A percentile compares a stretch with the other conserved stretches of the same genome.
These are phyloP conservation scores for Ctenopoma kingsleyae DNA, from an alignment of 2,797 vertebrate species.

Conservation along the genomic window DNA sequence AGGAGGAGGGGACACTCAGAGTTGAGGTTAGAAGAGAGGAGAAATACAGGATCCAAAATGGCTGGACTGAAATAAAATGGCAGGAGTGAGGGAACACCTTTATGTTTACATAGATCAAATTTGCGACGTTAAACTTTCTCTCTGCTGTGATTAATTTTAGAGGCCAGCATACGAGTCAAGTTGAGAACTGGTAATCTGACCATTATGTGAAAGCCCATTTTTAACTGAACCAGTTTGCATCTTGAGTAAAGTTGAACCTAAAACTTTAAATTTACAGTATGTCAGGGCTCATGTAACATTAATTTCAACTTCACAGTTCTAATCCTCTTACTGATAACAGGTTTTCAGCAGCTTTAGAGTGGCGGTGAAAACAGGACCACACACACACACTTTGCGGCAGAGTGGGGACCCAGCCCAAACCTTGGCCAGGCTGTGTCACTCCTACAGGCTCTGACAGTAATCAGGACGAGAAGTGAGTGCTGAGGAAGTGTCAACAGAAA, in stretches of 20 bases:
- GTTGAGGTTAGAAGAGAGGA: slow-evolving; percentile 55
- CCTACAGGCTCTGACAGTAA: slow-evolving; percentile 69
- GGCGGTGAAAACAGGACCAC: slow-evolving; percentile 47
- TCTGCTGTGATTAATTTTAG: slow-evolving; percentile 30
- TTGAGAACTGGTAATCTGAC: slow-evolving; percentile 20
- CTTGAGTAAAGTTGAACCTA: slow-evolving; percentile 43
- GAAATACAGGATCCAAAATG: slow-evolving; percentile 71
- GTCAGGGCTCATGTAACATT: slow-evolving; percentile 26
- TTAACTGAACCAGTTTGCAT: slow-evolving; percentile 40
- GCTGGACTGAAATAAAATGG: slow-evolving; percentile 71
- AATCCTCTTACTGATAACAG: slow-evolving; percentile 28
- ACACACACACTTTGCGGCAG: slow-evolving; percentile 17
- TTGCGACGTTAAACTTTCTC: slow-evolving; percentile 17
- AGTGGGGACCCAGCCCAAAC: slow-evolving; percentile 13
- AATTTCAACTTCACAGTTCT: slow-evolving; percentile 34
- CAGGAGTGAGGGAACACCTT: slow-evolving; percentile 49
- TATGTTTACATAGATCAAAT: slow-evolving; percentile 31
- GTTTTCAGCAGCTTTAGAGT: slow-evolving; percentile 55
- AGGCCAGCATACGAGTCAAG: slow-evolving; percentile 5
- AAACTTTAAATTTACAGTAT: slow-evolving; percentile 37
- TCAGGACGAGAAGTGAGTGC: slow-evolving; percentile 75
- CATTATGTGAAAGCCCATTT: slow-evolving; percentile 39
- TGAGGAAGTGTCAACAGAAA: slow-evolving; percentile 78
- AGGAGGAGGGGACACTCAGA: slow-evolving; percentile 45
- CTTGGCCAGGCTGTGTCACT: slow-evolving; percentile 49